Evolutionary conservation across 1,140 invertebrate genomes (phyloP).

Genomic region (Penaeus chinensis): DNA sequence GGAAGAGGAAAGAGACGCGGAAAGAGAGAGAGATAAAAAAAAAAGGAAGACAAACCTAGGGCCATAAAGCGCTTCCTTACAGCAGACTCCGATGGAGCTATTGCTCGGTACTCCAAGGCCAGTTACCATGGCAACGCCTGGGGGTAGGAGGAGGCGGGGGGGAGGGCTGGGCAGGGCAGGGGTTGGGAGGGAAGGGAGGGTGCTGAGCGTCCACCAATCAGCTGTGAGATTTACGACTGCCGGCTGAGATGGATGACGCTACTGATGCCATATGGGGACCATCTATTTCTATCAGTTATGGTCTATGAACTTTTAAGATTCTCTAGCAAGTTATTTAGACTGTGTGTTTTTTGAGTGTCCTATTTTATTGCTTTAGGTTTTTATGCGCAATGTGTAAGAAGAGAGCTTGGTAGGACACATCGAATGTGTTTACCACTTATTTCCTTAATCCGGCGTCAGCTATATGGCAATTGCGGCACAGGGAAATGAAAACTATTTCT

Average conservation of each 20-base stretch:
- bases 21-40: neutral
- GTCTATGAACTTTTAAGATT: constrained; percentile 55
- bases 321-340: constrained; percentile 37
- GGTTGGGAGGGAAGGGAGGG: constrained; percentile 31
- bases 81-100: constrained; percentile 36
- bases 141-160: constrained; percentile 3
- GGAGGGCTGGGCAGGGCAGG: neutral
- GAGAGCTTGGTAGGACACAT: neutral
- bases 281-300: constrained; percentile 57
- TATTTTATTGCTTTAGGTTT: neutral
- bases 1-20: neutral
- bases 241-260: constrained; percentile 59
- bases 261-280: constrained; percentile 59
- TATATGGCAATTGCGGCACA: constrained; percentile 58
- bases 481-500: constrained; percentile 61
- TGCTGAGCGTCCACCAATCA: constrained; percentile 61
- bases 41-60: constrained; percentile 4
- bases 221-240: constrained; percentile 61
- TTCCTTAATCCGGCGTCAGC: constrained; percentile 45
- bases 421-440: constrained; percentile 22
- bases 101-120: constrained; percentile 55
- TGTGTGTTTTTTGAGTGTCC: neutral
- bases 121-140: constrained; percentile 50
- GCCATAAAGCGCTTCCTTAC: constrained; percentile 57
- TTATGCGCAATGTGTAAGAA: neutral